Percentiles rank a stretch among this genome's conserved stretches.
phyloP scores from a whole-genome alignment of 35 echinoderm and acorn worm genomes.

The Antedon bifida region DNA sequence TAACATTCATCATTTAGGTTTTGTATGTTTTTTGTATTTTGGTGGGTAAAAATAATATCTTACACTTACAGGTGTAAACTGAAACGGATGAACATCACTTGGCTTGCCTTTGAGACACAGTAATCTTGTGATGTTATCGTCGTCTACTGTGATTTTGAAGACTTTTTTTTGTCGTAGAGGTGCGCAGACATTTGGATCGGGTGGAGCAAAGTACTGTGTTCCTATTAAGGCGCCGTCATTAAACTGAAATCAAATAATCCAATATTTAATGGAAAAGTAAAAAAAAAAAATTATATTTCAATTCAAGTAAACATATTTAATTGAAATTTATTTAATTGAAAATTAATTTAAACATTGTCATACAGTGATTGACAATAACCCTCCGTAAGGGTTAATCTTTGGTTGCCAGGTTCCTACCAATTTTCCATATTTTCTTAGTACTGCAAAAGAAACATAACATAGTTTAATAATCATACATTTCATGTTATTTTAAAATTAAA shows the following conservation, averaged over 20 bases:
- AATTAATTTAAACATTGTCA: background rate
- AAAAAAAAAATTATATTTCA: background rate
- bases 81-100: constrained; percentile 27
- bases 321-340: too few relatives aligned
- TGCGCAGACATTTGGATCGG: constrained; percentile 58
- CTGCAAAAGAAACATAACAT: constrained; percentile 33
- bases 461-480: too few relatives aligned
- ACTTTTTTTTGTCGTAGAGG: constrained; percentile 59
- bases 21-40: too few relatives aligned
- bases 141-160: constrained; percentile 41
- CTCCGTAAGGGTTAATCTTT: constrained; percentile 56
- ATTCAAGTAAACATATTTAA: background rate
- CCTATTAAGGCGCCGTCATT: constrained; percentile 39
- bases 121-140: background rate
- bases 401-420: constrained; percentile 64
- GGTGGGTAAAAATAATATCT: background rate
- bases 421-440: constrained; percentile 52
- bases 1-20: too few relatives aligned
- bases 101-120: constrained; percentile 45
- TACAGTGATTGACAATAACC: constrained; percentile 43
- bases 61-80: background rate
- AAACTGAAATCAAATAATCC: constrained; percentile 19
- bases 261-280: background rate
- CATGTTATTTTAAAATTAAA: too few relatives aligned
- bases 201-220: constrained; percentile 46